A percentile compares a stretch with the other conserved stretches of the same genome.
phyloP scores from a whole-genome alignment of 2,797 vertebrate genomes.

The Coregonus suidteri region DNA sequence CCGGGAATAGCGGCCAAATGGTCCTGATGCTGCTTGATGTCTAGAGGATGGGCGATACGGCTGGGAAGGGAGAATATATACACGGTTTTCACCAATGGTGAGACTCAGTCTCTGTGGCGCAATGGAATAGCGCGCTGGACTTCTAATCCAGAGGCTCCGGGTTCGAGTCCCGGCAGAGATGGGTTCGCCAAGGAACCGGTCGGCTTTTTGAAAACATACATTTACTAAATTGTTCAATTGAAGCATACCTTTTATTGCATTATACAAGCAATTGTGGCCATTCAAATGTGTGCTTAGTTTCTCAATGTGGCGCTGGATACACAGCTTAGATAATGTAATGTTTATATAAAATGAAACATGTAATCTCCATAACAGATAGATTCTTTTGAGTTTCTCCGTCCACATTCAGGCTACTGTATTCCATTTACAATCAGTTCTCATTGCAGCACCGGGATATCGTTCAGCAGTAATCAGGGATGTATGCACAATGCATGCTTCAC shows the following conservation, averaged over 20 bases:
- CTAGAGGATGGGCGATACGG: slow-evolving; percentile 43
- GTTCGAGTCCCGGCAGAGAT: slow-evolving; percentile 98
- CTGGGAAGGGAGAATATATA: slow-evolving; percentile 59
- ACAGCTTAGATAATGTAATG: background rate
- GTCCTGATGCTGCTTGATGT: slow-evolving; percentile 78
- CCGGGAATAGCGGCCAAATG: slow-evolving; percentile 28
- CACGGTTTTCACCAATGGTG: slow-evolving; percentile 45
- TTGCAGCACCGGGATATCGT: background rate
- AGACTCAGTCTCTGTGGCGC: slow-evolving; percentile 98
- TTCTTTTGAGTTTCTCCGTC: too few species aligned
- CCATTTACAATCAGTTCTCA: background rate
- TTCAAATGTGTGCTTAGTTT: slow-evolving; percentile 33
- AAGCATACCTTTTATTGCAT: background rate
- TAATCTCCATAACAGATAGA: too few species aligned
- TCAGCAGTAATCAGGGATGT: background rate
- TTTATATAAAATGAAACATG: too few species aligned
- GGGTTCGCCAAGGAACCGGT: slow-evolving; percentile 51
- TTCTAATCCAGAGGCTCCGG: slow-evolving; percentile 98
- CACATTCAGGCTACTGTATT: background rate
- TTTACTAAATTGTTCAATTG: background rate
- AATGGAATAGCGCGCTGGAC: slow-evolving; percentile 90
- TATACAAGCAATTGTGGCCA: slow-evolving; percentile 6
- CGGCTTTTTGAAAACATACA: slow-evolving; percentile 36
- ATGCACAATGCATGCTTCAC: background rate
- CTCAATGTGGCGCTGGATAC: slow-evolving; percentile 16